Evolutionary conservation across 92 coral and sea anemone species (phyloP).

Genomic region (Epizoanthus rinbou): DNA sequence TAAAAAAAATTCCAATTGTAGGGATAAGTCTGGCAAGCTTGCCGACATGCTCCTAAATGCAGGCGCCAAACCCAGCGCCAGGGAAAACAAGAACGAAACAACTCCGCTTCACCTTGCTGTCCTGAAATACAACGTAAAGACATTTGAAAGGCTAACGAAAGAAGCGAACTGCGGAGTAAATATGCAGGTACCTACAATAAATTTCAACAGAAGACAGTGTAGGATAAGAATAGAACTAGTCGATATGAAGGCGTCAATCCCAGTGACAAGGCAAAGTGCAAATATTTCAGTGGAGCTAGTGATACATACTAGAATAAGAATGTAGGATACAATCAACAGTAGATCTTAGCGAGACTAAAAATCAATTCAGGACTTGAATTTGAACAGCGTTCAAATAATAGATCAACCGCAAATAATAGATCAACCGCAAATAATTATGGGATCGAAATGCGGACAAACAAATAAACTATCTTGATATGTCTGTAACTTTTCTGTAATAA

Average conservation of each 20-base stretch:
- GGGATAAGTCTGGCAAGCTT: slow-evolving; percentile 1
- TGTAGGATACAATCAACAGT: too few relatives aligned
- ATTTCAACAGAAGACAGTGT: not conserved
- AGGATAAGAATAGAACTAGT: not conserved
- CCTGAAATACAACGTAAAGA: not conserved
- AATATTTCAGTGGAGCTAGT: too few relatives aligned
- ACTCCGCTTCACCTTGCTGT: slow-evolving; percentile 17
- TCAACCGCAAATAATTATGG: too few relatives aligned
- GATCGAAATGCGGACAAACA: too few relatives aligned
- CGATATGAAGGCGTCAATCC: not conserved
- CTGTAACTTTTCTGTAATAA: too few relatives aligned
- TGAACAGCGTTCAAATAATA: too few relatives aligned
- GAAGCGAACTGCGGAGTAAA: slow-evolving; percentile 5
- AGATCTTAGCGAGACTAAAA: too few relatives aligned
- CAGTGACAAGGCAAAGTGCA: too few relatives aligned
- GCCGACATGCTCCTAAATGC: slow-evolving; percentile 7
- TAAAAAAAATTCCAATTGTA: not conserved
- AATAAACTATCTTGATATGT: too few relatives aligned
- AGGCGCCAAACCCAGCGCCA: slow-evolving; percentile 1
- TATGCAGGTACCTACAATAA: not conserved
- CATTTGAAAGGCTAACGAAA: slow-evolving; percentile 3
- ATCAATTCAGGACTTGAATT: too few relatives aligned
- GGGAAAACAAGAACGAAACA: not conserved
- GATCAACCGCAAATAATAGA: too few relatives aligned
- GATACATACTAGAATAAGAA: too few relatives aligned